Evolutionary conservation across 2,113 vertebrate species (phyloP), one percentile per base, ranked within the genome.

Genomic region (Ploceus nigricollis): DNA sequence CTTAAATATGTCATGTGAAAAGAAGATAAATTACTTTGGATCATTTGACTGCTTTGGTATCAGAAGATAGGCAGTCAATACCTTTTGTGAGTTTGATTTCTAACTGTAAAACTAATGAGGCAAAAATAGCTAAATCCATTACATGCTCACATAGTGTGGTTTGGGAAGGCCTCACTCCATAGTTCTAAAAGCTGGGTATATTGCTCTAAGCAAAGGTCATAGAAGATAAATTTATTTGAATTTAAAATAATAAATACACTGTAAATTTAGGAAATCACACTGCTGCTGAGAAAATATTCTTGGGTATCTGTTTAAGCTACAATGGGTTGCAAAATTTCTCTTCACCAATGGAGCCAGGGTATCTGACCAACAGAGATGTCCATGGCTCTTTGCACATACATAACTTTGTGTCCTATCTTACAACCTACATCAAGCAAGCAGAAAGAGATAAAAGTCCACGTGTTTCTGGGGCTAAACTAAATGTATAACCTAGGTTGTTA

Each of bases 301-400:
- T 56, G 24, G 2, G 6, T 76, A 57, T 33, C 30, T 82, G 5
- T 57, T 89, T 73, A 75, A 90, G 9, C 23, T 87, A 48, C 50
- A 7, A 11, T 6, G 6, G 8, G 8, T 44, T 70, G 56, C 54
- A 17, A 75, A 69, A 40, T 51, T 75, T 73, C 7, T 73, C 25
- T 78, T 66, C 0, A 0, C 60, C 22, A n/a, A 4, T 0, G 2
- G 45, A 88, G 23, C 7, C 45, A 42, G 11, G 19, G 9, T 65
- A 31, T 31, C 25, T 72, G 48, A 58, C 51, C 45, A 82, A 60
- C 1, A 10, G 39, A 40, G 11, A 33, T 15, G 11, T 11, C 50
- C 15, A 15, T 1, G 4, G 24, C 22, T 15, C 10, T 53, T 63
- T 12, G 8, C 5, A 94, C 73, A 53, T 31, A 35, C 10, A 28